Evolutionary conservation across 2,113 vertebrate genomes (phyloP), one percentile per base, ranked within the genome.

Genomic region (Microtus montanus): DNA sequence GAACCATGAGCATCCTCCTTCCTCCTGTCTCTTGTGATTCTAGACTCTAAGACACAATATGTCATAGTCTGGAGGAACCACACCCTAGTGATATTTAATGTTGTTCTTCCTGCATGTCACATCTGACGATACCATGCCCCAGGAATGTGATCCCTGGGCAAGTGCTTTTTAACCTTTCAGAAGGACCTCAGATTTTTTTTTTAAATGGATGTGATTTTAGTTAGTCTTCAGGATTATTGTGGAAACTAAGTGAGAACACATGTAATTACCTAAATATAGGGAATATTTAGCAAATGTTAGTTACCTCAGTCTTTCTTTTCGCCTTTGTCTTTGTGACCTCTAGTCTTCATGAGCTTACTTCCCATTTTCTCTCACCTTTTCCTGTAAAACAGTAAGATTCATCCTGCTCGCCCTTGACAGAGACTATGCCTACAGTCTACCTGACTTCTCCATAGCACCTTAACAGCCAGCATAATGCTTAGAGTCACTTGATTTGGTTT

Each of bases 391-490:
- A 10, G 83, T 78, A 1, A 19, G 19, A 58, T 96, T 84, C 92
- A 91, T 68, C 15, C 38, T 66, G 47, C 86, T 94, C 41, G 68
- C 87, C 33, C 61, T 87, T 79, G 73, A n/a, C 47, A 66, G 28
- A 74, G 63, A 85, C 54, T 58, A 49, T 33, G 35, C 75, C 78
- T 73, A 28, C 64, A 12, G 49, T n/a, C 74, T 78, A 19, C 20
- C 1, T 22, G 4, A 95, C 79, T 74, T 93, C 93, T 93, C 91
- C 47, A n/a, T 5, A 80, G 86, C n/a, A 47, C 58, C 9, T 0
- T 86, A 94, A 95, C 7, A 91, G 33, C 68, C 68, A 54, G 44
- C 14, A 49, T 58, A 78, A 78, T 85, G 80, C 92, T 97, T 79
- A 38, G 66, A 28, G 41, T 73, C 41, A 68, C 44, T 58, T 78